phyloP scores from a whole-genome alignment of 1,140 invertebrate genomes.

The Pomacea maculata region DNA sequence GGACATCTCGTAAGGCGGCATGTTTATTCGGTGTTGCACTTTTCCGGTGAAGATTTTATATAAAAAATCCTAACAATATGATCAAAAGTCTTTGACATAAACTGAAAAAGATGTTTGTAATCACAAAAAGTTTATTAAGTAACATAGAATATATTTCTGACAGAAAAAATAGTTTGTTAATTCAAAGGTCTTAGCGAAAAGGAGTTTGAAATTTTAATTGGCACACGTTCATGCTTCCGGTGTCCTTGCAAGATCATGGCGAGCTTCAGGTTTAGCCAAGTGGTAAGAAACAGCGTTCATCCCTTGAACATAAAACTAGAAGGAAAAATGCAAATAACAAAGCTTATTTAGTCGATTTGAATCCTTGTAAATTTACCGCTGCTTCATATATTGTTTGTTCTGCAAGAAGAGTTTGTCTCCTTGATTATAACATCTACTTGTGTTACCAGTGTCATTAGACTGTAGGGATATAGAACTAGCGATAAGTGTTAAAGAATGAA shows the following conservation, averaged over 20 bases:
- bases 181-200: too few species aligned
- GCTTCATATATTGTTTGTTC: too few species aligned
- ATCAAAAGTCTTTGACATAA: background rate
- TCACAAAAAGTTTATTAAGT: background rate
- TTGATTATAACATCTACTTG: too few species aligned
- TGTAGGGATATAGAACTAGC: too few species aligned
- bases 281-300: background rate
- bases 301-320: too few species aligned
- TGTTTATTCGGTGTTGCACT: slow-evolving; percentile 8
- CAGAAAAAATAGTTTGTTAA: too few species aligned
- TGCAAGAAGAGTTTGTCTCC: too few species aligned
- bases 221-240: background rate
- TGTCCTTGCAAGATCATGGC: slow-evolving; percentile 21
- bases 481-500: too few species aligned
- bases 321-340: too few species aligned
- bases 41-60: background rate
- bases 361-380: too few species aligned
- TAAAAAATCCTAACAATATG: background rate
- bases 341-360: too few species aligned
- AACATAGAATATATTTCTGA: background rate
- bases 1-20: slow-evolving; percentile 46
- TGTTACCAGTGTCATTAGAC: too few species aligned
- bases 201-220: background rate
- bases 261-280: slow-evolving; percentile 3
- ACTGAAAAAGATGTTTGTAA: background rate